Conservation (phyloP, 2,888 invertebrate genomes). For the Rugalucina vietnamica region DNA sequence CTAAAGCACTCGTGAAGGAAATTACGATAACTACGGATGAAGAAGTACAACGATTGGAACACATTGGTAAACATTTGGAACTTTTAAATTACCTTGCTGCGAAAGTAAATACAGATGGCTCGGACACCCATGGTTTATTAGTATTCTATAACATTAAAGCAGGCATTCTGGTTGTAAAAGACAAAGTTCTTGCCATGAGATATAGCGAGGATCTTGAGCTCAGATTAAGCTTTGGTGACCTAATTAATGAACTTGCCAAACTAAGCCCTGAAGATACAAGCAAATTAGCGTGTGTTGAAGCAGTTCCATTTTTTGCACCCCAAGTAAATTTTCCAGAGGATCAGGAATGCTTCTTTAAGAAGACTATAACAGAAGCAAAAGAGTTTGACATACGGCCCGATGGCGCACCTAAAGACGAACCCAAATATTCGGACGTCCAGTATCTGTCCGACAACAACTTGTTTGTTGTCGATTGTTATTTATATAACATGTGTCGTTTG, state of each 20-base stretch:
- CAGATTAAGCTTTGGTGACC: background rate
- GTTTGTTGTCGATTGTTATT: background rate
- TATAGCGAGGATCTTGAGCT: background rate
- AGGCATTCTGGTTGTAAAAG: background rate
- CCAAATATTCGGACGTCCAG: background rate
- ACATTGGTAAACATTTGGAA: background rate
- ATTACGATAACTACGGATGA: background rate
- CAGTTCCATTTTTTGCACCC: background rate
- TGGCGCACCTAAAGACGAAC: no score
- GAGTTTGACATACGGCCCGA: no score
- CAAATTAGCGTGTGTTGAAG: background rate
- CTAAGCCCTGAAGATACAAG: no score
- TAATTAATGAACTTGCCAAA: background rate
- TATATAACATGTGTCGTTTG: background rate
- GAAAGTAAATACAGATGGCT: background rate
- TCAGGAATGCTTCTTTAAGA: background rate
- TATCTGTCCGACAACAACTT: background rate
- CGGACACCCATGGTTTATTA: background rate
- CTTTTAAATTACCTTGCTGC: background rate
- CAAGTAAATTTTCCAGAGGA: no score
- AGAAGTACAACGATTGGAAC: background rate
- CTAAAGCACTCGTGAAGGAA: background rate
- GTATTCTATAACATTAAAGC: background rate
- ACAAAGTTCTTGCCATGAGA: background rate
- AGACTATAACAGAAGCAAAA: no score